These are phyloP conservation scores for Nannobrachium achirus DNA, from an alignment of 2,113 vertebrate genomes.

Conservation along the genomic window DNA sequence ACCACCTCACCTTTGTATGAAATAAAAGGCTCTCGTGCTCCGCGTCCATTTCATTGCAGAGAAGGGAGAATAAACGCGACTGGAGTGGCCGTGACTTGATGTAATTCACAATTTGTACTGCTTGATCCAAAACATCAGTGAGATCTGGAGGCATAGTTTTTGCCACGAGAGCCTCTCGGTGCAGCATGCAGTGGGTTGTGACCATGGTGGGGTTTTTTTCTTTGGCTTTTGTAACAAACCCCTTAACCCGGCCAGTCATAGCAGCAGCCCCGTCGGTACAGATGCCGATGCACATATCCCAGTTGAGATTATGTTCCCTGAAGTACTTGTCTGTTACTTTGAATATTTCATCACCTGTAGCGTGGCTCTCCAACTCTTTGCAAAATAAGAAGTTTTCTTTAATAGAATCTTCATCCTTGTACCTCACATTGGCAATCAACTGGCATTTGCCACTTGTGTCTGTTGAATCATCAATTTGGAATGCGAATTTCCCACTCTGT, in stretches of 20 bases:
- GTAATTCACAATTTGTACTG: slow-evolving; percentile 22
- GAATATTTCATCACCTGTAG: slow-evolving; percentile 61
- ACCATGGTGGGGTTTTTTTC: slow-evolving; percentile 46
- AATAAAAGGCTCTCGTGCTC: slow-evolving; percentile 18
- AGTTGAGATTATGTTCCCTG: too few species aligned
- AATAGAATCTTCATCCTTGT: slow-evolving; percentile 58
- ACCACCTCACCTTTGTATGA: slow-evolving; percentile 33
- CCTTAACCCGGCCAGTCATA: slow-evolving; percentile 53
- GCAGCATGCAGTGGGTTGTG: slow-evolving; percentile 27
- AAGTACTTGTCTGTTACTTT: slow-evolving; percentile 63
- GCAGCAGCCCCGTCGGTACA: slow-evolving; percentile 65
- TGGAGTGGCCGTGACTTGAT: slow-evolving; percentile 22
- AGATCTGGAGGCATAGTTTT: slow-evolving; percentile 15
- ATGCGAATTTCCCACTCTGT: slow-evolving; percentile 57
- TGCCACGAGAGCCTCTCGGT: slow-evolving; percentile 20
- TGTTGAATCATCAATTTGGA: slow-evolving; percentile 58
- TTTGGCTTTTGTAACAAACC: slow-evolving; percentile 60
- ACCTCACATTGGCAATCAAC: slow-evolving; percentile 59
- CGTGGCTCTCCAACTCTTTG: slow-evolving; percentile 57
- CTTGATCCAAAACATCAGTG: slow-evolving; percentile 20
- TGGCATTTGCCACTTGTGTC: slow-evolving; percentile 59
- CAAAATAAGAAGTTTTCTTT: slow-evolving; percentile 62
- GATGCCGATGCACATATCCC: slow-evolving; percentile 65
- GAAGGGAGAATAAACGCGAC: slow-evolving; percentile 12
- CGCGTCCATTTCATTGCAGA: slow-evolving; percentile 22